Base-by-base conservation (phyloP, 2,797 vertebrate species). In the Aythya fuligula region DNA sequence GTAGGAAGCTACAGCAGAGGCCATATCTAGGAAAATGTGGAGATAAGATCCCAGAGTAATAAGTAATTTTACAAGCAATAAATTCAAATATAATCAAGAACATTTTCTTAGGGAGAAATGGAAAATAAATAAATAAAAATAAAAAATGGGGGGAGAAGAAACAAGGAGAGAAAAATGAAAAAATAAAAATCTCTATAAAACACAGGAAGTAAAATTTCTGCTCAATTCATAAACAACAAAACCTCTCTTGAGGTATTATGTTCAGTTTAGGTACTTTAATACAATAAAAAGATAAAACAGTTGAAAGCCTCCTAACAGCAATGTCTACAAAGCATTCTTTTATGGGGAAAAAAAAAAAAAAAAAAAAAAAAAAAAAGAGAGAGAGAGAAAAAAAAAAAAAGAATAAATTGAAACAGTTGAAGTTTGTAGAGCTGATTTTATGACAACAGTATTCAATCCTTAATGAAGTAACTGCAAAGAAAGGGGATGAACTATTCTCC, bases 401-500 rank as follows among this genome's bases (percentile, higher is more conserved):
- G 4, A 36, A 25, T 25, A 54, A 38, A 71, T 8, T 66, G 3
- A 72, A 77, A 70, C n/a, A 56, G 1, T 64, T 80, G 11, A 8
- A 4, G 69, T 78, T 83, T 80, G 13, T 72, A 41, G 43, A 88
- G 21, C 7, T 4, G 81, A 65, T n/a, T 24, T 80, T 57, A 83
- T 1, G 3, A 57, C 27, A 87, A 80, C 16, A 12, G 18, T 45
- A 21, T 78, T 86, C 10, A 87, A 57, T 66, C 71, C 57, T 80
- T 91, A 67, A 61, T 45, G n/a, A 80, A 71, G 11, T 22, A 53
- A 67, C 30, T 71, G 36, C 24, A 93, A 77, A 85, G 47, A 73
- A 85, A 85, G 25, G 3, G 28, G 13, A 70, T 51, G 14, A 72
- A 61, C 27, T 85, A 30, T 8, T 84, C 28, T 66, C 12, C 1